A percentile compares a stretch with the other conserved stretches of the same genome.
Conservation (phyloP, 2,888 invertebrate genomes). For the Xanthorhoe spadicearia region DNA sequence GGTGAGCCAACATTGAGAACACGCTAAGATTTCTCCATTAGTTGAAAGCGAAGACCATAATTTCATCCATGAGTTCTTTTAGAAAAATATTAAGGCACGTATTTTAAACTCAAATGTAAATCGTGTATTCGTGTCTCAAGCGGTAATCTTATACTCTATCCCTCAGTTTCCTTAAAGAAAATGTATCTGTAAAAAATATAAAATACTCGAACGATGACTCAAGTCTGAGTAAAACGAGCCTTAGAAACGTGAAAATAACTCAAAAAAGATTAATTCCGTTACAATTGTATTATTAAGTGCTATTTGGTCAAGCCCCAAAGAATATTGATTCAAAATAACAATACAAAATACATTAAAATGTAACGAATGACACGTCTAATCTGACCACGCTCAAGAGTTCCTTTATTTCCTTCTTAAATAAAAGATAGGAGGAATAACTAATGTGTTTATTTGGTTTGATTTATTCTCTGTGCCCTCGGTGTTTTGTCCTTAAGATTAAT, state of each 20-base stretch:
- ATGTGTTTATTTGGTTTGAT: conserved; percentile 67
- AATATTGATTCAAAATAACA: conserved; percentile 47
- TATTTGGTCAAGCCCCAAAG: conserved; percentile 38
- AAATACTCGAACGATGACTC: too few species aligned
- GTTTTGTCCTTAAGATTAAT: conserved; percentile 50
- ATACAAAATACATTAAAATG: conserved; percentile 62
- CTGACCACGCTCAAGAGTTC: conserved; percentile 72
- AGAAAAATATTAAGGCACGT: background rate
- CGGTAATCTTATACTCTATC: too few species aligned
- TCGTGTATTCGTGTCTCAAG: too few species aligned
- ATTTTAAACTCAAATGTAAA: background rate
- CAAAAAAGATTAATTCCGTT: conserved; percentile 24
- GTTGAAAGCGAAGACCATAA: conserved; percentile 2
- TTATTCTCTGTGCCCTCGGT: conserved; percentile 55
- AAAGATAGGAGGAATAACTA: conserved; percentile 64
- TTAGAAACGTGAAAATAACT: background rate
- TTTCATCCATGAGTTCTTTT: conserved; percentile 6
- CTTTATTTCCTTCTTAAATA: conserved; percentile 56
- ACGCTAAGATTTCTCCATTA: conserved; percentile 34
- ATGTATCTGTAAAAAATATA: too few species aligned
- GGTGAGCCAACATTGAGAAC: conserved; percentile 37
- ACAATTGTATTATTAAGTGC: conserved; percentile 28
- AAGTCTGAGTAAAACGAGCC: too few species aligned
- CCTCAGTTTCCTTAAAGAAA: too few species aligned
- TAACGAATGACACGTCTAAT: conserved; percentile 74